Percentiles rank a stretch among this genome's conserved stretches.
Evolutionary conservation across 2,797 vertebrate species (phyloP).

Genomic region (Squalus acanthias): DNA sequence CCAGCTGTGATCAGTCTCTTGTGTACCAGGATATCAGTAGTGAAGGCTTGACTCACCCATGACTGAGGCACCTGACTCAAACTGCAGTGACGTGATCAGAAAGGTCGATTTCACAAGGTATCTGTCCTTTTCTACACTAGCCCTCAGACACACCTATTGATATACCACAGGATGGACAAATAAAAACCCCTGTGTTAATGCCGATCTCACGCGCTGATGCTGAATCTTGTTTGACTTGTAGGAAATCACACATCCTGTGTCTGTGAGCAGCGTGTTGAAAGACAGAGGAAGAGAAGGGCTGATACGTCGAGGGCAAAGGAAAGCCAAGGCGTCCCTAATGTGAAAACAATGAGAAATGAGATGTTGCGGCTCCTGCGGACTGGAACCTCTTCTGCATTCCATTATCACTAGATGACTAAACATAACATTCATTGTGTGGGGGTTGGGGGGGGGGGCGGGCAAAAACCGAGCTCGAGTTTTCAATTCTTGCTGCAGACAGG

Average conservation of each 20-base stretch:
- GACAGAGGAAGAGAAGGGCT: not conserved
- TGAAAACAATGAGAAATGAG: not conserved
- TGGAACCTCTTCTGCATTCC: not conserved
- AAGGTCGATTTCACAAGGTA: not conserved
- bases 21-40: not conserved
- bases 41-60: not conserved
- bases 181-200: not conserved
- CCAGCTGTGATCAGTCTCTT: not conserved
- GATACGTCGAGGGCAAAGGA: not conserved
- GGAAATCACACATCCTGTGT: not conserved
- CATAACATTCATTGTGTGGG: not conserved
- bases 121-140: not conserved
- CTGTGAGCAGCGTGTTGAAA: not conserved
- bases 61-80: not conserved
- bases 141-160: not conserved
- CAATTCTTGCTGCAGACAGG: not conserved
- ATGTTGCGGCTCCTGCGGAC: not conserved
- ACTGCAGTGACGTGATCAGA: not conserved
- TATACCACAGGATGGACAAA: not conserved
- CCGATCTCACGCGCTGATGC: not conserved
- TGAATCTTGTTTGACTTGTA: not conserved
- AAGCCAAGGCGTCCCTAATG: not conserved
- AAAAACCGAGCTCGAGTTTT: not conserved
- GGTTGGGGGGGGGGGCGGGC: not conserved
- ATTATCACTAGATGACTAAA: not conserved